Base-by-base conservation (phyloP, 1,140 invertebrate species). In the Teleopsis dalmanni region DNA sequence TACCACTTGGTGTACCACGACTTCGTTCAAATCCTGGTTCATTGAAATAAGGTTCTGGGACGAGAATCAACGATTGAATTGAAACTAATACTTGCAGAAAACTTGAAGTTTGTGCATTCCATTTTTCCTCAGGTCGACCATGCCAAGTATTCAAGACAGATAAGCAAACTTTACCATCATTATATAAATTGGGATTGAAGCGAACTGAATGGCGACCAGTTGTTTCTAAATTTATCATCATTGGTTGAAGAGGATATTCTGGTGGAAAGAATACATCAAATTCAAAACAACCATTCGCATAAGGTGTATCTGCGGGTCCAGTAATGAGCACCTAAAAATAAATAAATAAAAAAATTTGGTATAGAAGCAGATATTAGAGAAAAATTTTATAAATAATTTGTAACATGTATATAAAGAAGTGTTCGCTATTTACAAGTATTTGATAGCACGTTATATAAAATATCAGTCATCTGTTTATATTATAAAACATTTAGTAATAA, bases 131-230 rank as follows among this genome's bases (percentile, higher is more conserved):
- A n/a, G 93, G 94, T 49, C 93, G 76, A 5, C 94, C 95, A 72
- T 98, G 93, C 95, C 95, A 98, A 0, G 95, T 98, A 70, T 96
- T 96, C 19, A 97, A 75, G 49, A 97, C 88, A 56, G 91, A 95
- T 56, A 97, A 81, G 72, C 94, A 96, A 42, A 97, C 93, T 79
- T 95, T 95, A 41, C 94, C 93, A 74, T 96, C 92, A 74, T 94
- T 92, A 73, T 97, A 97, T 19, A 98, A 76, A 80, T 98, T 98
- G 21, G 94, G 94, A 77, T 98, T 98, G 70, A 98, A 98, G 52
- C 94, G 80, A 55, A 97, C 88, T 1, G 88, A 86, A 61, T 91
- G 89, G 48, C 91, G 85, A 22, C 94, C 94, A 3, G 92, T 97
- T 10, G 94, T 97, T 75, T 94, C 87, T 60, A 96, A 75, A 75